phyloP scores from a whole-genome alignment of 2,888 invertebrate species.

The Thalpophila matura region DNA sequence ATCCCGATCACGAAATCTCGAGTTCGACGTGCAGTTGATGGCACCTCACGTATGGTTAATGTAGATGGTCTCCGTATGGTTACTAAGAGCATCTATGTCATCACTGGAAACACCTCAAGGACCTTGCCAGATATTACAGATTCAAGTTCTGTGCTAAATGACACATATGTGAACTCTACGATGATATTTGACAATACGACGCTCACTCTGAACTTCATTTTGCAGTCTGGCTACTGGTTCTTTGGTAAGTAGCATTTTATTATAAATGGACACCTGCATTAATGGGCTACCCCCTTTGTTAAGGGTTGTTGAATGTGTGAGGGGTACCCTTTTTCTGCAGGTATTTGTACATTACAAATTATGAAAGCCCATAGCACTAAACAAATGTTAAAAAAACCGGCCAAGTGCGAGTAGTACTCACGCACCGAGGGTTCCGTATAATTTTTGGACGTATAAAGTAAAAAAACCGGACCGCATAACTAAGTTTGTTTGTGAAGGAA shows the following conservation, averaged over 20 bases:
- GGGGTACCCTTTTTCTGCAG: too few species aligned
- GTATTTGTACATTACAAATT: too few species aligned
- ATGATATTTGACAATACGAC: slow-evolving; percentile 69
- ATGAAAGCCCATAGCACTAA: too few species aligned
- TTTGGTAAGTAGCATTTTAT: slow-evolving; percentile 74
- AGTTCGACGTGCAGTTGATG: slow-evolving; percentile 73
- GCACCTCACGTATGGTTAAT: slow-evolving; percentile 1
- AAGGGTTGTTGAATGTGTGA: neutral
- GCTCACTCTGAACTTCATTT: slow-evolving; percentile 75
- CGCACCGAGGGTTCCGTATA: too few species aligned
- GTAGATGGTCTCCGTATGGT: slow-evolving; percentile 72
- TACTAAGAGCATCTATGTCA: slow-evolving; percentile 58
- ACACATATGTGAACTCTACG: slow-evolving; percentile 64
- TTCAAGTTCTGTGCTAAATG: slow-evolving; percentile 51
- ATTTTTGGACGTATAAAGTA: too few species aligned
- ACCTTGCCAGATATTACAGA: neutral
- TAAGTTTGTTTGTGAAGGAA: too few species aligned
- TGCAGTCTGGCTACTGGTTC: slow-evolving; percentile 81
- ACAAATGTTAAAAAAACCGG: too few species aligned
- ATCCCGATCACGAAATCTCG: slow-evolving; percentile 73
- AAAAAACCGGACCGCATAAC: too few species aligned
- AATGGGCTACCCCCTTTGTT: too few species aligned
- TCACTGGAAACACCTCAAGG: slow-evolving; percentile 27
- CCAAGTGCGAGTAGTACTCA: too few species aligned
- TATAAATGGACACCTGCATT: too few species aligned